Evolutionary conservation across 2,113 vertebrate genomes (phyloP).

Genomic region (Guaruba guarouba): DNA sequence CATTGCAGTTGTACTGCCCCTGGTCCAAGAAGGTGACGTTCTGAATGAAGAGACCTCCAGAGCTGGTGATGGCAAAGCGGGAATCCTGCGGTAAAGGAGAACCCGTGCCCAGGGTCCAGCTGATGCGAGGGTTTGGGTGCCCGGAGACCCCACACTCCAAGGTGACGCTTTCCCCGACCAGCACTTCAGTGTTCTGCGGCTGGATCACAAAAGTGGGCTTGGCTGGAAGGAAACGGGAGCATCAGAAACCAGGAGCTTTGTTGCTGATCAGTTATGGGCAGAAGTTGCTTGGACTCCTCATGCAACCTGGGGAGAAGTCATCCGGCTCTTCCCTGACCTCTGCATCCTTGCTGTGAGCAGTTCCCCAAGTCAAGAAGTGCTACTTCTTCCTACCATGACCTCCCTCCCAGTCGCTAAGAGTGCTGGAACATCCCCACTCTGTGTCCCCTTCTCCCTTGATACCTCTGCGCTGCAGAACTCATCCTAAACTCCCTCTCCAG

Average conservation of each 20-base stretch:
- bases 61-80: slow-evolving; percentile 84
- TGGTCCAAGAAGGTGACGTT: slow-evolving; percentile 82
- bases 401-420: background rate
- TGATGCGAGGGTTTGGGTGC: slow-evolving; percentile 83
- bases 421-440: background rate
- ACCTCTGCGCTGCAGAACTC: background rate
- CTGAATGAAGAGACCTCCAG: slow-evolving; percentile 87
- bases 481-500: background rate
- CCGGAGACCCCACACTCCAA: slow-evolving; percentile 91
- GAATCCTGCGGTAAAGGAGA: slow-evolving; percentile 78
- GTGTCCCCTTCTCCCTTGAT: background rate
- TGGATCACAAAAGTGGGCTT: slow-evolving; percentile 91
- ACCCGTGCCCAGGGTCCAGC: slow-evolving; percentile 85
- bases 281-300: background rate
- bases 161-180: slow-evolving; percentile 88
- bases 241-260: background rate
- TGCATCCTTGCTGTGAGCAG: background rate
- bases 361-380: background rate
- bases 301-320: background rate
- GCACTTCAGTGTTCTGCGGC: slow-evolving; percentile 90
- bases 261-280: background rate
- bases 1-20: slow-evolving; percentile 88
- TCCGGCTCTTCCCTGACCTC: background rate
- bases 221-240: slow-evolving; percentile 64
- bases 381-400: background rate